Conservation (phyloP, 2,797 vertebrate species). For the Hephaestus fuliginosus region DNA sequence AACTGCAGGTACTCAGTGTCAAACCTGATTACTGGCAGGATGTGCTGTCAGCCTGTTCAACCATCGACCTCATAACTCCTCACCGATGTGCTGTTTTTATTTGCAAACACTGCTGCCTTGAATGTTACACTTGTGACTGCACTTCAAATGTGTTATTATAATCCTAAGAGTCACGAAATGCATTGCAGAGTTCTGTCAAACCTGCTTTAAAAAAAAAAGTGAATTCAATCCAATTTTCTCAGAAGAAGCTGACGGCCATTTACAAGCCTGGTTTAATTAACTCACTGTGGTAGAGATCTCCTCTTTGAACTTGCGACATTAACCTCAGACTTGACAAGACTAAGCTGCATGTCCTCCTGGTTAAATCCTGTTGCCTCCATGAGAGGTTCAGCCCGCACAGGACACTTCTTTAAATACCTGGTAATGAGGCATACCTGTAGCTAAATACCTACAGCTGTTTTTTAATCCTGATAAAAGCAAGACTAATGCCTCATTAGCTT, state of each 20-base stretch:
- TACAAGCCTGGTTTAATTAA: background rate
- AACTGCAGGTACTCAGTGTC: slow-evolving; percentile 63
- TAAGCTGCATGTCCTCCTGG: slow-evolving; percentile 58
- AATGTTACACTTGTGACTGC: background rate
- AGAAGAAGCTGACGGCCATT: background rate
- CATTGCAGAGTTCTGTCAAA: background rate
- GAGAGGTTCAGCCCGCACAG: slow-evolving; percentile 31
- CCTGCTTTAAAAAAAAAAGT: no score
- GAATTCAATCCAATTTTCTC: background rate
- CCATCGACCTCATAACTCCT: background rate
- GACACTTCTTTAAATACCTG: slow-evolving; percentile 3
- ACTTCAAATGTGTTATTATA: background rate
- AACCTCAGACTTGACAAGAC: slow-evolving; percentile 43
- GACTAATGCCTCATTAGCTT: slow-evolving; percentile 20
- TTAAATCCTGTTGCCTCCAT: slow-evolving; percentile 71
- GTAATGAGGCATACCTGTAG: slow-evolving; percentile 21
- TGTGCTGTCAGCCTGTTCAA: background rate
- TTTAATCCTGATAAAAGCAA: slow-evolving; percentile 34
- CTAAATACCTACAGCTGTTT: slow-evolving; percentile 4
- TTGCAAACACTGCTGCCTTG: background rate
- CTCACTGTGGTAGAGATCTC: slow-evolving; percentile 20
- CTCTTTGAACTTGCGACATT: slow-evolving; percentile 25
- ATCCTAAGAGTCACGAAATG: background rate
- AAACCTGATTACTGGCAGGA: background rate
- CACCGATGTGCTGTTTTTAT: background rate